phyloP scores from a whole-genome alignment of 2,888 invertebrate species.

The Ceriagrion tenellum region DNA sequence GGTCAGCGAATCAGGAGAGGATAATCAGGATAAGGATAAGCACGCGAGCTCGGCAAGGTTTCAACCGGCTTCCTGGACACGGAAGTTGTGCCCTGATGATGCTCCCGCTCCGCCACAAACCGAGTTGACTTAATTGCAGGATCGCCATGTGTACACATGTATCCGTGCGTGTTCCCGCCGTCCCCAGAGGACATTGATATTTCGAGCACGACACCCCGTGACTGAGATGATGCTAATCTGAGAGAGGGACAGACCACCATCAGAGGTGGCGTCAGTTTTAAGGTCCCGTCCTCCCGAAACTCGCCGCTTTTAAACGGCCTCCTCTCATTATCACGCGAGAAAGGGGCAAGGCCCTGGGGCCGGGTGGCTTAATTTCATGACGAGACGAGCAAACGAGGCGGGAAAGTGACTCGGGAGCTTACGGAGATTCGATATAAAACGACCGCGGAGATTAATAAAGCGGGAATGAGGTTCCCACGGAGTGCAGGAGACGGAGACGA shows the following conservation, averaged over 20 bases:
- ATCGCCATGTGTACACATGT: neutral
- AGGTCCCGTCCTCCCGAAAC: neutral
- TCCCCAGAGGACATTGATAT: neutral
- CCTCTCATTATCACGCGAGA: neutral
- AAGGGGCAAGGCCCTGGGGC: neutral
- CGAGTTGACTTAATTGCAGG: neutral
- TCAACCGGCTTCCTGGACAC: no score
- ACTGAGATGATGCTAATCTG: neutral
- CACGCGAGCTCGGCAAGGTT: no score
- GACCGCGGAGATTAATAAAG: slow-evolving; percentile 5
- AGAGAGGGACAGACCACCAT: neutral
- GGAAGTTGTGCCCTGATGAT: neutral
- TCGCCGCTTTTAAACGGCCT: neutral
- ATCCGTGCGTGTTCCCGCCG: neutral
- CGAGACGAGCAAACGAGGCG: neutral
- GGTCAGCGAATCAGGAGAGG: no score
- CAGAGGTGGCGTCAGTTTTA: neutral
- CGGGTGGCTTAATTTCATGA: neutral
- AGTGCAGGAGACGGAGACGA: neutral
- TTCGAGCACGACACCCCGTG: neutral
- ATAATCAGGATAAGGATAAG: no score
- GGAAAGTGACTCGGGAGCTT: neutral
- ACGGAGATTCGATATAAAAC: neutral
- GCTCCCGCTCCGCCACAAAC: neutral
- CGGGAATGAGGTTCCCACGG: neutral